Percentiles rank a stretch among this genome's conserved stretches.
Evolutionary conservation across 2,888 invertebrate species (phyloP).

Genomic region (Cryptocheilus praepositus): DNA sequence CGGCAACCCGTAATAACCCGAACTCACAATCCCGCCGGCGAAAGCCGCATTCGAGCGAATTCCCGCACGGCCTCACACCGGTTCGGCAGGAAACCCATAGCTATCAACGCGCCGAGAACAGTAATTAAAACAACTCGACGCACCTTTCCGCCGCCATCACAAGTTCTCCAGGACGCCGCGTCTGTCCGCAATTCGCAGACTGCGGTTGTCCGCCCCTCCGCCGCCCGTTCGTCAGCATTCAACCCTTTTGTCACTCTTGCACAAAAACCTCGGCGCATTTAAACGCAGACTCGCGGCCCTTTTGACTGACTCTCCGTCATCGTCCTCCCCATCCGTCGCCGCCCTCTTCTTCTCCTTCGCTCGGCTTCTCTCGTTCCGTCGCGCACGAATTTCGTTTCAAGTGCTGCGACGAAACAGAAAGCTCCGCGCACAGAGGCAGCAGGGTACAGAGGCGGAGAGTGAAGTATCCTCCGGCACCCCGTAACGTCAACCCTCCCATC

Average conservation of each 20-base stretch:
- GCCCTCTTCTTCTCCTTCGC: background rate
- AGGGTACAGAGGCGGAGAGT: background rate
- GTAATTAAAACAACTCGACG: too few relatives aligned
- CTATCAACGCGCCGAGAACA: too few relatives aligned
- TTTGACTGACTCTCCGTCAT: slow-evolving; percentile 12
- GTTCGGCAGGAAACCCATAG: too few relatives aligned
- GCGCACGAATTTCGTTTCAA: slow-evolving; percentile 2
- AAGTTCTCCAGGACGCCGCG: too few relatives aligned
- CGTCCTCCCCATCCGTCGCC: background rate
- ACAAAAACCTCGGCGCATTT: slow-evolving; percentile 11
- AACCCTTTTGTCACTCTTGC: background rate
- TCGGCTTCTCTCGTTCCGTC: background rate
- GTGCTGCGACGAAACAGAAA: slow-evolving; percentile 2
- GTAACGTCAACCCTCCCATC: slow-evolving; percentile 2
- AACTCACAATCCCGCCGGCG: too few relatives aligned
- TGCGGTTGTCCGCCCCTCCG: background rate
- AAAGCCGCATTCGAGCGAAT: too few relatives aligned
- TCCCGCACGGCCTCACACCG: too few relatives aligned
- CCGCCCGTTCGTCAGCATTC: background rate
- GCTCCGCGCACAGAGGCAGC: background rate
- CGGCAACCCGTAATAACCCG: too few relatives aligned
- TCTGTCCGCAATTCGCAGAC: too few relatives aligned
- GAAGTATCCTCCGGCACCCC: background rate
- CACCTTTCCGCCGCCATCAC: too few relatives aligned
- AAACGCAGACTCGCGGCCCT: slow-evolving; percentile 19